These are phyloP conservation scores for Tachycineta bicolor DNA, from an alignment of 2,113 vertebrate species.

Conservation along the genomic window DNA sequence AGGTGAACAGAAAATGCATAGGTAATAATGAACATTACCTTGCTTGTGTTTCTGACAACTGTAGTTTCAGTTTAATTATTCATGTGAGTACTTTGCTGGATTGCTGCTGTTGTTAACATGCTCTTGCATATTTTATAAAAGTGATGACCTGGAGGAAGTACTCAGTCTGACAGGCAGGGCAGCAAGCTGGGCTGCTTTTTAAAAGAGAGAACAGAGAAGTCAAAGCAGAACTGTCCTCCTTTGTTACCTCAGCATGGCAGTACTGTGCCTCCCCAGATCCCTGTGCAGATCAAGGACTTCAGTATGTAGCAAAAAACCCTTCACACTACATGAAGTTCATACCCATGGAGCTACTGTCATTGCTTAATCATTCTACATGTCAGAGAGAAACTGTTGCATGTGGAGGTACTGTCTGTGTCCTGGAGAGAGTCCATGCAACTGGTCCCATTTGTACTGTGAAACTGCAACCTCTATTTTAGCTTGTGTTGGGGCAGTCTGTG, in stretches of 20 bases:
- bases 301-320: not conserved
- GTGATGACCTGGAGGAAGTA: not conserved
- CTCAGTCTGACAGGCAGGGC: not conserved
- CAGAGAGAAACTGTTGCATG: not conserved
- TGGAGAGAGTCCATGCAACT: not conserved
- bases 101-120: not conserved
- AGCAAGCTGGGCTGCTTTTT: not conserved
- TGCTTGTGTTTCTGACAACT: not conserved
- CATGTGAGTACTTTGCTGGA: not conserved
- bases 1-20: not conserved
- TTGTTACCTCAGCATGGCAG: not conserved
- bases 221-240: not conserved
- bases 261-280: not conserved
- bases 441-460: not conserved
- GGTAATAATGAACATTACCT: not conserved
- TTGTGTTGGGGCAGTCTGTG: not conserved
- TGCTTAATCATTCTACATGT: not conserved
- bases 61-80: slow-evolving; percentile 46
- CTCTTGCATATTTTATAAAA: slow-evolving; percentile 32
- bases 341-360: not conserved
- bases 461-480: not conserved
- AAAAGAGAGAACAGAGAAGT: not conserved
- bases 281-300: not conserved
- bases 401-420: not conserved
- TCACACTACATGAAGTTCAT: not conserved